A percentile compares a stretch with the other conserved stretches of the same genome.
These are phyloP conservation scores for Hypomesus transpacificus DNA, from an alignment of 2,113 vertebrate species.

Conservation along the genomic window DNA sequence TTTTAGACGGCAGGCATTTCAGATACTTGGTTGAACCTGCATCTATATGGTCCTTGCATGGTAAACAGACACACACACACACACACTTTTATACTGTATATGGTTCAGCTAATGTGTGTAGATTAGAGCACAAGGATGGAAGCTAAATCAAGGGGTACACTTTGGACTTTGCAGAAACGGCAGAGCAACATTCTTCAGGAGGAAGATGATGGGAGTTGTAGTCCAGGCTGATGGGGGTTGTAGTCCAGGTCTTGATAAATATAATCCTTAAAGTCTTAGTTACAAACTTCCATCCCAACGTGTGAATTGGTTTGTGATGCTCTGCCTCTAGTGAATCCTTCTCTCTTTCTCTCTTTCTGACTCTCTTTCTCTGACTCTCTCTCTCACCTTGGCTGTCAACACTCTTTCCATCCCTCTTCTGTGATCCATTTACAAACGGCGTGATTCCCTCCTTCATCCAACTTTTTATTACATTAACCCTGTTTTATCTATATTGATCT, in stretches of 20 bases:
- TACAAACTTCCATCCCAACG: constrained; percentile 38
- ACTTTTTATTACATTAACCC: constrained; percentile 42
- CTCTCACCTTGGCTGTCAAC: constrained; percentile 31
- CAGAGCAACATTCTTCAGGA: constrained; percentile 24
- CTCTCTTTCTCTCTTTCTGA: constrained; percentile 39
- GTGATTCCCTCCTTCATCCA: constrained; percentile 1
- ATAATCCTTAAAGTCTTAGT: constrained; percentile 35
- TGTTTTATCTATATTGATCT: constrained; percentile 8
- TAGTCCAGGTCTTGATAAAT: constrained; percentile 44
- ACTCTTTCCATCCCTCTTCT: constrained; percentile 5
- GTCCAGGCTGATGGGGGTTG: constrained; percentile 45
- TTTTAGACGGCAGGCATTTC: background rate
- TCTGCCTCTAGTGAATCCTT: constrained; percentile 33
- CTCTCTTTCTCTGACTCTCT: constrained; percentile 33
- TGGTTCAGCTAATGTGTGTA: constrained; percentile 28
- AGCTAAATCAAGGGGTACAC: constrained; percentile 39
- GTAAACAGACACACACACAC: constrained; percentile 8
- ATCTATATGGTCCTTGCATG: background rate
- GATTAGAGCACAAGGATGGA: constrained; percentile 47
- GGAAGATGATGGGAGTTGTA: constrained; percentile 39
- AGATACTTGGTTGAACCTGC: background rate
- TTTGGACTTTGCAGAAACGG: constrained; percentile 35
- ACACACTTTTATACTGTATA: constrained; percentile 22
- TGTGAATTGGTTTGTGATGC: constrained; percentile 29
- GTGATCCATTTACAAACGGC: background rate